Evolutionary conservation across 2,888 invertebrate genomes (phyloP), one percentile per base, ranked within the genome.

Genomic region (Rotaria macrura): DNA sequence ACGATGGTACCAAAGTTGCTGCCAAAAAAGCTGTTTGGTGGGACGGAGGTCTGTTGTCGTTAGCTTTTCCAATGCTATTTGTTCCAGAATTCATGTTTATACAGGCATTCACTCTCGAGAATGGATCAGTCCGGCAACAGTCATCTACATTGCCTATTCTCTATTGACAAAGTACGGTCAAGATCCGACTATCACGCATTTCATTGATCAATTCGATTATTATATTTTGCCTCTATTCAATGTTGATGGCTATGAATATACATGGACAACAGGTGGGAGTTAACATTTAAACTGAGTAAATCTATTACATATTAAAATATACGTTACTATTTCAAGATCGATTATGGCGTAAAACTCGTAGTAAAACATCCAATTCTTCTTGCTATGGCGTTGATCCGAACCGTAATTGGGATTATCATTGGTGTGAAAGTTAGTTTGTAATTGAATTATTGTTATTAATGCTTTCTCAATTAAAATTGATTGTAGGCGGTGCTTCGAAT

Each of bases 231-330:
- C n/a, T 49, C 84, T 85, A 43, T 84, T 84, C 49, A 38, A 84
- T 23, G 52, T 49, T 52, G 55, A 55, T 65, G 85, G 85, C n/a
- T 89, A 89, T 84, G 88, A 85, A 29, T 89, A 88, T 85, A 89
- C 89, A 1, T 89, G 89, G 89, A 88, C 85, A 83, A 87, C 85
- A 86, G 89, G 88, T 87, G 87, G 85, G 14, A 17, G 29, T 55
- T 84, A 49, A 49, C 49, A 49, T 49, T 14, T 12, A 17, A 1
- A 14, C 9, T 17, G 49, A 49, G 2, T 49, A 47, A 47, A 47
- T 47, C 14, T 47, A 47, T 17, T 49, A 12, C 17, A 9, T 17
- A 49, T 49, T 49, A 49, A 49, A 49, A 49, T n/a, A 6, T n/a
- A 49, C 10, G 49, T 49, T 49, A 17, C 25, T 23, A 52, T 12